A percentile compares a stretch with the other conserved stretches of the same genome.
phyloP scores from a whole-genome alignment of 2,113 vertebrate species.

The Stigmatopora argus region DNA sequence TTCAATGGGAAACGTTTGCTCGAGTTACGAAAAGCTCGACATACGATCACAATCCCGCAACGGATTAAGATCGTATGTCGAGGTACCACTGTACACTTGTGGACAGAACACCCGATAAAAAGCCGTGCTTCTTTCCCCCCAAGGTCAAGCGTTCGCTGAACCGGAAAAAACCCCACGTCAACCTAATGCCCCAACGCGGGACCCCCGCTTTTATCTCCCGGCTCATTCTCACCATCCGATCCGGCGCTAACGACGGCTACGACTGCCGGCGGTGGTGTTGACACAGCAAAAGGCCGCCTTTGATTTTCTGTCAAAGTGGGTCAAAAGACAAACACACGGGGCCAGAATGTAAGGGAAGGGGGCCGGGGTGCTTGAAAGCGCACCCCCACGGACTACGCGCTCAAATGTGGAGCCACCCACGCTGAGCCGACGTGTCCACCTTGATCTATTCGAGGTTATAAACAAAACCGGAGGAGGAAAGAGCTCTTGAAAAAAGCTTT shows the following conservation, averaged over 20 bases:
- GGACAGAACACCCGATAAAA: not conserved
- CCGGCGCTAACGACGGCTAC: constrained; percentile 14
- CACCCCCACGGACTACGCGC: not conserved
- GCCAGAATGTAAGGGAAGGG: not conserved
- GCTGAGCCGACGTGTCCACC: constrained; percentile 15
- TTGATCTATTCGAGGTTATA: constrained; percentile 25
- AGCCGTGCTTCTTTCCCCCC: not conserved
- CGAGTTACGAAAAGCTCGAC: too few species aligned
- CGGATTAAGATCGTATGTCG: too few species aligned
- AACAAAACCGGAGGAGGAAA: constrained; percentile 27
- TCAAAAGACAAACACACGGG: constrained; percentile 31
- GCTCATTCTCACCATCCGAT: constrained; percentile 42
- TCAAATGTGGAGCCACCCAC: constrained; percentile 51
- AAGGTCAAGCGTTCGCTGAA: constrained; percentile 29
- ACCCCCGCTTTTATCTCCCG: constrained; percentile 39
- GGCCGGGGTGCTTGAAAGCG: not conserved
- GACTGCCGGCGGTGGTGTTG: constrained; percentile 32
- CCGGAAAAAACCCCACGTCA: constrained; percentile 2
- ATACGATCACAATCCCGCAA: too few species aligned
- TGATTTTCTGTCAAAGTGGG: constrained; percentile 39
- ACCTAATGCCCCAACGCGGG: constrained; percentile 28
- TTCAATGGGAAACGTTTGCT: too few species aligned
- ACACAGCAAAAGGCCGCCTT: constrained; percentile 42
- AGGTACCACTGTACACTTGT: too few species aligned
- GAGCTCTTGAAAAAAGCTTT: constrained; percentile 12